Conservation (phyloP, 2,797 vertebrate genomes). For the Liasis olivaceus region DNA sequence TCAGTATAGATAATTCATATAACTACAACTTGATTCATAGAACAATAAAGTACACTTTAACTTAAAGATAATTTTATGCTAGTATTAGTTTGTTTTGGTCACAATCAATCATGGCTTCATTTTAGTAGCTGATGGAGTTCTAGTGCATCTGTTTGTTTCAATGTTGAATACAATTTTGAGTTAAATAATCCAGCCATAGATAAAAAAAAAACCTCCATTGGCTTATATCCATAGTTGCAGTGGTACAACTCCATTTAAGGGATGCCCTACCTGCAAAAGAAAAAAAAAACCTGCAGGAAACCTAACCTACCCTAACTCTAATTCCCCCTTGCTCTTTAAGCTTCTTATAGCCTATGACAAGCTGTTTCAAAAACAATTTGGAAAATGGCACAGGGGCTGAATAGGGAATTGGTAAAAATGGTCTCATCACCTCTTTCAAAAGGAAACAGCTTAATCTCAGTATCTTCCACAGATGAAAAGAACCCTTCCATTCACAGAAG, state of each 20-base stretch:
- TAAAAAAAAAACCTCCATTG: neutral
- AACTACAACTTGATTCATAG: neutral
- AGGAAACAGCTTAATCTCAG: neutral
- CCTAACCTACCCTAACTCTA: too few species aligned
- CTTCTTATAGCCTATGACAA: neutral
- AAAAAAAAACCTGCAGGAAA: neutral
- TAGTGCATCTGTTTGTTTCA: neutral
- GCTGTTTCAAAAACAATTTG: neutral
- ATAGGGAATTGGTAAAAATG: neutral
- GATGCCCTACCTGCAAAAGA: neutral
- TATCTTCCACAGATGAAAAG: neutral
- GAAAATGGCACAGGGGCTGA: neutral
- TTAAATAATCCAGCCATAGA: constrained; percentile 1
- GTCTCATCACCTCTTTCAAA: neutral
- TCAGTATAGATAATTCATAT: neutral
- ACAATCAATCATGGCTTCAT: neutral
- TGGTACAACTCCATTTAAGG: neutral
- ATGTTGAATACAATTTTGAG: neutral
- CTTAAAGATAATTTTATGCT: neutral
- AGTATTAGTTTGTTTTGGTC: neutral
- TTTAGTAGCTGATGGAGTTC: neutral
- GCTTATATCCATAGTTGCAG: neutral
- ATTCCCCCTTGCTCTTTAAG: neutral
- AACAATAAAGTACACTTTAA: neutral
- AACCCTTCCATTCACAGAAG: neutral